Conservation (phyloP, 2,888 invertebrate species). For the Polydrusus tereticollis region DNA sequence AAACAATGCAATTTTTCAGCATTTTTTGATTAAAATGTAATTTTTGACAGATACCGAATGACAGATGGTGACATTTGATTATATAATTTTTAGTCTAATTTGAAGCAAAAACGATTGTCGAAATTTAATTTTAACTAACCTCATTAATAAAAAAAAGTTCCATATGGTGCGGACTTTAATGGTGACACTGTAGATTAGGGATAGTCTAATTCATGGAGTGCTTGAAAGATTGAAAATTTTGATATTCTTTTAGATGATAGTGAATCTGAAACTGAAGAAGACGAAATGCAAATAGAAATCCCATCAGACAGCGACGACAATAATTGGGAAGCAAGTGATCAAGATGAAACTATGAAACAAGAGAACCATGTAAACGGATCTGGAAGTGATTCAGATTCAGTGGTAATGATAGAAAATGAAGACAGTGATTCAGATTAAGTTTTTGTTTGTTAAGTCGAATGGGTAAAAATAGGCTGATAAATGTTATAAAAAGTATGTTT, state of each 20-base stretch:
- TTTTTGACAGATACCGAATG: too few relatives aligned
- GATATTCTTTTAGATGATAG: conserved; percentile 58
- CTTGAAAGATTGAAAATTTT: background rate
- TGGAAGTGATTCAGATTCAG: conserved; percentile 40
- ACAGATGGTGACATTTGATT: too few relatives aligned
- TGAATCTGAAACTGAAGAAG: conserved; percentile 62
- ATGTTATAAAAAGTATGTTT: background rate
- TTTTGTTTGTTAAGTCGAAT: conserved; percentile 2
- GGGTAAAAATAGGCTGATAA: background rate
- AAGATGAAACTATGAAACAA: conserved; percentile 55
- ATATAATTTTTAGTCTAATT: too few relatives aligned
- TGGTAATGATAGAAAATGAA: conserved; percentile 41
- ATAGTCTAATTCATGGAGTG: too few relatives aligned
- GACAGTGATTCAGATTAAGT: conserved; percentile 34
- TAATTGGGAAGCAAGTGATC: conserved; percentile 63
- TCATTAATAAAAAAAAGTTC: too few relatives aligned
- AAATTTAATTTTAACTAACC: too few relatives aligned
- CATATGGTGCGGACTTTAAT: too few relatives aligned
- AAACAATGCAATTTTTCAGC: too few relatives aligned
- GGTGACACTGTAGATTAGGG: too few relatives aligned
- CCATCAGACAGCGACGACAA: conserved; percentile 62
- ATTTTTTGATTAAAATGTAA: too few relatives aligned
- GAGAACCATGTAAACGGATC: conserved; percentile 27
- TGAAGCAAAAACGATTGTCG: too few relatives aligned
- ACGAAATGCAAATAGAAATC: conserved; percentile 57